Evolutionary conservation across 1,140 invertebrate species (phyloP), one percentile per base, ranked within the genome.

Genomic region (Oryctes rhinoceros): DNA sequence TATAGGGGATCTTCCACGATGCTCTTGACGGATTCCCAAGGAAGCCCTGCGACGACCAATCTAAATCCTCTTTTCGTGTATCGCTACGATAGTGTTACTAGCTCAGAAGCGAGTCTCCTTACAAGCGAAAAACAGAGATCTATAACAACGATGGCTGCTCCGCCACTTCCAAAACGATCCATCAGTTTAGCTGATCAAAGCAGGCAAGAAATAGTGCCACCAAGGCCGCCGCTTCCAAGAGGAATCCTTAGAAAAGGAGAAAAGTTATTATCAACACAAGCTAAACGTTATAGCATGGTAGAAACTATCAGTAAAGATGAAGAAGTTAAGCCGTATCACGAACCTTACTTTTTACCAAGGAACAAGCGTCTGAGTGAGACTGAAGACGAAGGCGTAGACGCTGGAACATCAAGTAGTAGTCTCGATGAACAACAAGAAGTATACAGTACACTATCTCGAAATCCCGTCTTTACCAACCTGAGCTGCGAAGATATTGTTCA

Each of bases 1-100:
- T 96, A 95, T 84, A 89, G 95, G 83, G 95, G 95, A 62, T 96
- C 95, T 0, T 96, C 95, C 0, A 96, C 94, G 4, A 92, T 96
- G 85, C 88, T 96, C 5, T 92, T 92, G 3, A 94, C 95, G 84
- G 95, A 94, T 15, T 93, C 91, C 11, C 94, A 92, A 86, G 91
- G 90, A 85, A 90, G 88, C 85, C 89, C 90, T 44, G 90, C 88
- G 78, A 90, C 88, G 37, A 85, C 87, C 37, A 90, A 88, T 80
- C 89, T 90, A 44, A 94, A 94, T 88, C 93, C 93, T 6, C 87
- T 95, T 49, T 95, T 95, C 89, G 92, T 95, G 0, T 95, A 96
- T 87, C 92, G 94, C 53, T 95, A 96, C 85, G 94, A 95, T 83
- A 95, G 93, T 85, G 92, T 92, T 78, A 89, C 91, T 24, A 92